Base-by-base conservation (phyloP, 1,140 invertebrate genomes). In the Acromyrmex charruanus region DNA sequence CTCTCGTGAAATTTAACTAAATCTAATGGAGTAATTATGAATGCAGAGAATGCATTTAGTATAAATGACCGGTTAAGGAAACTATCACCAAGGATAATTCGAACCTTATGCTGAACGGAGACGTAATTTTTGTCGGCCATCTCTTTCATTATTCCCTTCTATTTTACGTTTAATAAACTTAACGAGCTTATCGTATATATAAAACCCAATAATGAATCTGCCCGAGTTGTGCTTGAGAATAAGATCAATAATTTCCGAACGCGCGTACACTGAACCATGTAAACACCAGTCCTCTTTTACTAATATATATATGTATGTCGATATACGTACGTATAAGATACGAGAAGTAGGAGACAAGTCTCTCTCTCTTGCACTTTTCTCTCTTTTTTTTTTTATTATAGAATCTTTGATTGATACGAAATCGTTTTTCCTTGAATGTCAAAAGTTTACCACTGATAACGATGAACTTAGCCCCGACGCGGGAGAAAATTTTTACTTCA, bases 231-330 rank as follows among this genome's bases (percentile, higher is more conserved):
- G 49, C 63, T 53, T 12, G n/a, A 2, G 25, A 44, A 28, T 51
- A 75, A 75, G 39, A 61, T 84, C 55, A 75, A 82, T 82, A 74
- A 75, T 84, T 84, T 84, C 39, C 69, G 28, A 59, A 53, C 2
- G 39, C n/a, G 39, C n/a, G 3, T 77, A 80, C n/a, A 80, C 39
- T 25, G 55, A 49, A 51, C 25, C 9, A 71, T 21, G 49, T 71
- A 69, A 69, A 81, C 31, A 81, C 31, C 39, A 25, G 18, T 7
- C 3, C 49, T 49, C 44, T 55, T 55, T 25, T 69, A 28, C 21
- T 21, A 35, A 31, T 31, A 31, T 31, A 21, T 21, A 31, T 31
- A 31, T 31, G 28, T 31, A 31, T 31, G 28, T 31, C 28, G 28
- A 31, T 3, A 31, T 31, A 31, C 7, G 28, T 65, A 25, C 25